Evolutionary conservation across 2,888 invertebrate species (phyloP), one percentile per base, ranked within the genome.

Genomic region (Lasioglossum pauxillum): DNA sequence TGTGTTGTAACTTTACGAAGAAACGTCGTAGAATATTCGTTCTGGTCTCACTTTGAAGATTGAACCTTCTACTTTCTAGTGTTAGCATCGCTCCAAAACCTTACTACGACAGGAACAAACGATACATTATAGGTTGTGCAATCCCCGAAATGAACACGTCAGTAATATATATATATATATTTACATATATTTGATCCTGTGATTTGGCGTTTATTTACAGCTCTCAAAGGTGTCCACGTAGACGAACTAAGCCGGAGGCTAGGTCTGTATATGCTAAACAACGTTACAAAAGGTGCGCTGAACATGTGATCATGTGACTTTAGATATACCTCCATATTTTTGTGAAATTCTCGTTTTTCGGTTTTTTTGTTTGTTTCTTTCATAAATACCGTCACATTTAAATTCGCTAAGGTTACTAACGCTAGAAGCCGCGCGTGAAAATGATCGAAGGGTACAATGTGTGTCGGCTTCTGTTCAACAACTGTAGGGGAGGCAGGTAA

Each of bases 141-240:
- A n/a, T 53, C 53, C n/a, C 53, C 23, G 1, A 57, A 57, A 57
- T 57, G 57, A 57, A n/a, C n/a, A n/a, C 23, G n/a, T 1, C 10
- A 27, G n/a, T n/a, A 12, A n/a, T 53, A 57, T 46, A 16, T 38
- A 38, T 38, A 38, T 27, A 57, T 16, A 64, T 31, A 27, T 64
- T 64, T 31, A 64, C 64, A 35, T 38, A 38, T 69, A 38, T 38
- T 69, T 35, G 38, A 69, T 46, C 76, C 41, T n/a, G 3, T 75
- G 27, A 12, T 44, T 23, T 82, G 44, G 60, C 53, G 23, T 57
- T 73, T 82, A 78, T 82, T 57, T 82, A 82, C 57, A 82, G 41
- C 77, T 80, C 57, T 41, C 19, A 49, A 41, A 7, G 27, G 35
- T 31, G 38, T 67, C n/a, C 5, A 35, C 72, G 46, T 72, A 82